Evolutionary conservation across 1,140 invertebrate species (phyloP), one percentile per base, ranked within the genome.

Genomic region (Nasonia longicornis): DNA sequence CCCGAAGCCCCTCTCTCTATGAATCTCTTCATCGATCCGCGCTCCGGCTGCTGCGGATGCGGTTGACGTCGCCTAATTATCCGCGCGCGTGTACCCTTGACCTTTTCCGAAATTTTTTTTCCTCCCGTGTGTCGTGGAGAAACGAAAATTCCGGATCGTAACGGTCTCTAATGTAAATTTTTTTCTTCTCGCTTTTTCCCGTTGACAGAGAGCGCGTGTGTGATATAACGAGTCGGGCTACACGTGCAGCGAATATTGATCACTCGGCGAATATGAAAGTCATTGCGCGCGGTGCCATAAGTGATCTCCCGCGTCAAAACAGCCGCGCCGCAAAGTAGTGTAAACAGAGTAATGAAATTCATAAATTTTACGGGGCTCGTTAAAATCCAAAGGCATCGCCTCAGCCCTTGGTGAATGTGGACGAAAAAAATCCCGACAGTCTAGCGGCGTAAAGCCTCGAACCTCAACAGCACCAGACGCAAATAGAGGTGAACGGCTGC

Each of bases 11-110:
- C 52, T 79, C 48, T 35, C 52, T 58, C 2, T 73, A n/a, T 52
- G 38, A 45, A 72, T 79, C 78, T 79, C 78, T 66, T 79, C 78
- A 52, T 73, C 78, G 48, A 7, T 71, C 22, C 38, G 7, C 70
- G 38, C 69, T 11, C 1, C 64, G n/a, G 4, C 31, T 35, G 31
- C 2, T 35, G 31, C 31, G 26, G 66, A 26, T 29, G 3, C 66
- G 26, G 20, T 64, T 11, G 22, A 48, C 77, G 29, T 64, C 26
- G 26, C 52, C 77, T 35, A 79, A 79, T 79, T 79, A 79, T 20
- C 22, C 69, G 3, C 8, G 8, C 8, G 12, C 14, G 10, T 16
- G 14, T 16, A 48, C 10, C 31, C 69, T 42, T 71, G 69, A 71
- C 69, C 69, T 42, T 20, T 71, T 20, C 20, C 69, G 35, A 71